phyloP scores from a whole-genome alignment of 2,113 vertebrate genomes.

The Bombycilla garrulus region DNA sequence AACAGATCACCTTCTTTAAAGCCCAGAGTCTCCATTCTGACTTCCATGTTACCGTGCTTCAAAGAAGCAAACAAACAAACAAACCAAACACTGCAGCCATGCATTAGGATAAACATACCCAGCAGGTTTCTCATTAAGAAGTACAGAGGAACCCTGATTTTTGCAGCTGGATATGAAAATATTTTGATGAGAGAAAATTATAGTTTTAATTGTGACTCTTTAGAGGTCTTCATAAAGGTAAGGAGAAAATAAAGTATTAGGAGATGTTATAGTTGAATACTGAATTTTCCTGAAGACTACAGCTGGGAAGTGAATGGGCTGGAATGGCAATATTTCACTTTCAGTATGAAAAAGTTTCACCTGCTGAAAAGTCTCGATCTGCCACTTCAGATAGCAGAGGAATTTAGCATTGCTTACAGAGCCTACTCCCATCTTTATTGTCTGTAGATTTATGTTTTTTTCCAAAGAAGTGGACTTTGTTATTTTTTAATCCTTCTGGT shows the following conservation, averaged over 20 bases:
- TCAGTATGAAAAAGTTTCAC: background rate
- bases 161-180: background rate
- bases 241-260: conserved; percentile 11
- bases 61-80: background rate
- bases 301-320: background rate
- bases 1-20: background rate
- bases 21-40: background rate
- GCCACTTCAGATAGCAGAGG: background rate
- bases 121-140: background rate
- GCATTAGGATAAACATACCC: background rate
- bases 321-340: conserved; percentile 20
- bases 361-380: background rate
- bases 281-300: conserved; percentile 2
- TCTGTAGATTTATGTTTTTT: background rate
- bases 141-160: background rate
- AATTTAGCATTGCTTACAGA: background rate
- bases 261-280: background rate
- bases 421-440: background rate
- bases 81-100: background rate
- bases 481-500: conserved; percentile 14
- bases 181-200: background rate
- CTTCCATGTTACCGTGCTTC: background rate
- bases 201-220: background rate
- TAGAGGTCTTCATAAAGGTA: background rate
- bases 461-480: background rate